Evolutionary conservation across 2,113 vertebrate genomes (phyloP), one percentile per base, ranked within the genome.

Genomic region (Nothocercus julius): DNA sequence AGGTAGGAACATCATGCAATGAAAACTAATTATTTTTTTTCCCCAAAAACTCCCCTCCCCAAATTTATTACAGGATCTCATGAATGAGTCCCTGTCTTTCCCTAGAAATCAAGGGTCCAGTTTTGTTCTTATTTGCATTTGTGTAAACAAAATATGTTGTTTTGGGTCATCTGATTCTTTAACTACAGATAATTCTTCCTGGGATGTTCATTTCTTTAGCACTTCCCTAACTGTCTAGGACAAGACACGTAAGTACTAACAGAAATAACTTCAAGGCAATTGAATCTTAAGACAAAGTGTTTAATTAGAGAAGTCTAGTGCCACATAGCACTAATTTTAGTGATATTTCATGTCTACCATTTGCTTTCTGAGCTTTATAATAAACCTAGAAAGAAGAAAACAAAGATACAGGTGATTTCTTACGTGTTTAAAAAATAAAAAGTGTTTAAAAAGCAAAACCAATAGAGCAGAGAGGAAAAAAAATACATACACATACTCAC

Each of bases 51-150:
- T 7, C 58, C 51, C 28, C 51, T 32, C 19, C 13, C 28, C 5
- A 64, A 28, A 69, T 28, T 25, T 42, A 40, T 4, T 47, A 30
- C 34, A 78, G 56, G 20, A 27, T 49, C 19, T 56, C 34, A 70
- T 38, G 25, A 76, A 58, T 1, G 14, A 13, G 22, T 1, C 5
- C 58, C 34, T 28, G 10, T 36, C 54, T 85, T 47, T 82, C 78
- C 28, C 69, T 62, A 63, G 47, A n/a, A 84, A 53, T 14, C n/a
- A 30, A 0, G 0, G 14, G 18, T 40, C 2, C 30, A 17, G 0
- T 85, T 88, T 30, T 74, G 45, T 49, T 80, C 54, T 36, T n/a
- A 34, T 42, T 88, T 27, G 59, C 40, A 70, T 74, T 18, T 8
- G 11, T 2, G 15, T 4, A 49, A n/a, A 12, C 56, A 58, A 85